Conservation (phyloP, 2,113 vertebrate genomes). For the Sturnus vulgaris region DNA sequence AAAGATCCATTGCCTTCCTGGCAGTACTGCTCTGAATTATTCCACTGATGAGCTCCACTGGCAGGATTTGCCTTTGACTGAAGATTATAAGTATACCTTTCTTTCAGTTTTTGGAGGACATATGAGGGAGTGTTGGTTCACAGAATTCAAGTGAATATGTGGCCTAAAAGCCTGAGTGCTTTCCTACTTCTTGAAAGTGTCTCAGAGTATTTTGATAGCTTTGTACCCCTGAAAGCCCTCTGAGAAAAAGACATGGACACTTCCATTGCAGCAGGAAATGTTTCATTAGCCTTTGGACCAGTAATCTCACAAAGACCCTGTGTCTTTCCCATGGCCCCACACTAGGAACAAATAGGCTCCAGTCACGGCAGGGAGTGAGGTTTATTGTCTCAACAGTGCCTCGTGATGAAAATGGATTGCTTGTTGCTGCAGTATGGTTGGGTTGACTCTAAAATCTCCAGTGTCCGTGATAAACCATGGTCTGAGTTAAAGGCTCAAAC, state of each 20-base stretch:
- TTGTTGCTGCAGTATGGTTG: neutral
- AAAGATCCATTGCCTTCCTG: neutral
- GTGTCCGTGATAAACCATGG: neutral
- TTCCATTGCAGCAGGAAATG: neutral
- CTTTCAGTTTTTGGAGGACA: neutral
- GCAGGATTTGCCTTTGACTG: neutral
- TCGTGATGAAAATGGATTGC: neutral
- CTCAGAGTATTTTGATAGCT: neutral
- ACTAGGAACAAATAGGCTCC: neutral
- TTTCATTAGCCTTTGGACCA: neutral
- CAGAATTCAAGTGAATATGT: neutral
- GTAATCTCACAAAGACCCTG: neutral
- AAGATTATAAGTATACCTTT: neutral
- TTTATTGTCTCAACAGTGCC: neutral
- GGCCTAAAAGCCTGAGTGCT: neutral
- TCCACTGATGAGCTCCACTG: neutral
- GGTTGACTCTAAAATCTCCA: neutral
- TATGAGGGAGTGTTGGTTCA: neutral
- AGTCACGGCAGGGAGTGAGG: neutral
- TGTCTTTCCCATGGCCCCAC: neutral
- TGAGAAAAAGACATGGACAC: neutral
- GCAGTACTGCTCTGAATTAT: neutral
- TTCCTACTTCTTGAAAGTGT: neutral
- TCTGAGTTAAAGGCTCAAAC: neutral
- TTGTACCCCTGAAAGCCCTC: neutral